Evolutionary conservation across 2,113 vertebrate species (phyloP).

Genomic region (Anas platyrhynchos): DNA sequence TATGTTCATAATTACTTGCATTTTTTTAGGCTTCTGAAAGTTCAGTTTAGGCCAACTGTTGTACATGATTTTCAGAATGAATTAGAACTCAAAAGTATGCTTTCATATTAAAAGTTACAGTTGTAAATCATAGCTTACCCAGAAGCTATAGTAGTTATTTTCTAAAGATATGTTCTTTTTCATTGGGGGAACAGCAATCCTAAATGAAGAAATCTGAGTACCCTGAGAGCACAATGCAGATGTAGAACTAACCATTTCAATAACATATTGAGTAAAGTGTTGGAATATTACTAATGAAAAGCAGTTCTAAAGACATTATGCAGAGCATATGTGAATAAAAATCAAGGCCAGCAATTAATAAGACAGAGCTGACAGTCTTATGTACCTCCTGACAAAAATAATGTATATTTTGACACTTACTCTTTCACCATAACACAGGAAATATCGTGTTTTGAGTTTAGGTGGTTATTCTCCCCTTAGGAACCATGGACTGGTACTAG

Average conservation of each 20-base stretch:
- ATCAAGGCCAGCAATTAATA: neutral
- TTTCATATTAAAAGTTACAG: neutral
- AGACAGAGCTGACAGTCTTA: neutral
- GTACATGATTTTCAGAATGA: neutral
- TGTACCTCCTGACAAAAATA: neutral
- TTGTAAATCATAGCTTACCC: neutral
- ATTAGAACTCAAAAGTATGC: neutral
- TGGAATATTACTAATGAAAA: neutral
- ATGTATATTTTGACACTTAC: neutral
- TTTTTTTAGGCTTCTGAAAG: neutral
- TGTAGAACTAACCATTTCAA: neutral
- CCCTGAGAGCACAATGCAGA: neutral
- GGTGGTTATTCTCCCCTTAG: neutral
- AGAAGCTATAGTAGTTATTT: neutral
- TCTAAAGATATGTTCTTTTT: neutral
- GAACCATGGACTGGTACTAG: neutral
- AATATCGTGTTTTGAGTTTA: neutral
- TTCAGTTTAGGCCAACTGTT: neutral
- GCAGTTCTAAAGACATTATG: neutral
- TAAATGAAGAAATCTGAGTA: neutral
- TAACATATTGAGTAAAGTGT: neutral
- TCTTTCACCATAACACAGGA: neutral
- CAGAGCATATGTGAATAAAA: neutral
- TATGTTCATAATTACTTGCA: neutral
- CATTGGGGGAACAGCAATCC: neutral